Base-by-base conservation (phyloP, 1,140 invertebrate genomes). In the Bombus terrestris region DNA sequence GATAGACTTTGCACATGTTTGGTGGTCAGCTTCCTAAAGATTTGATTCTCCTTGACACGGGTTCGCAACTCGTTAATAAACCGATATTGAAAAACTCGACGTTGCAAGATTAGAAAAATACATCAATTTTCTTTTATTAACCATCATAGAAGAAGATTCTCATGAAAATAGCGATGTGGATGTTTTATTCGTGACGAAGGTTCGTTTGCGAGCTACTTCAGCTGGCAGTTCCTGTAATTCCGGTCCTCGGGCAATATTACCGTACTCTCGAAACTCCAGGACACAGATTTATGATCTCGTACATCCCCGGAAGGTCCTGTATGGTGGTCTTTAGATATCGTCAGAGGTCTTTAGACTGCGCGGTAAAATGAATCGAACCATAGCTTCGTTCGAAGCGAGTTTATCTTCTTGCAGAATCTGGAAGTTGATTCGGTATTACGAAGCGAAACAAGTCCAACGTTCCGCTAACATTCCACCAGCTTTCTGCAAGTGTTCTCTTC, bases 221-320 rank as follows among this genome's bases (percentile, higher is more conserved):
- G 13, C 41, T 25, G 32, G 25, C 73, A 57, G 32, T 75, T 76
- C 47, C 39, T 59, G 74, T 28, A 76, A 76, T 59, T 59, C 35
- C 35, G 74, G 10, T 39, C 25, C 32, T 57, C 73, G 13, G 22
- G 9, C 28, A 13, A 35, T 75, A 39, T 75, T 47, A 57, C 47
- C 32, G 32, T 37, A 10, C 37, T 57, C 53, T 76, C 53, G 74
- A 76, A 59, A 76, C 53, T 76, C 13, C 35, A 28, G 35, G 74
- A 76, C 53, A n/a, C 35, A n/a, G 74, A 76, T 76, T 59, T 59
- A 75, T 75, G 73, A 32, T 57, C 73, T 28, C 43, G 73, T 37
- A 35, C 53, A 57, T 75, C 25, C 25, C 32, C 73, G 32, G 15
- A 59, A 39, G 25, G 47, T 53, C 18, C 18, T 53, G 28, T n/a